These are phyloP conservation scores for Heliconius cydno DNA, from an alignment of 2,888 invertebrate species.

Conservation along the genomic window DNA sequence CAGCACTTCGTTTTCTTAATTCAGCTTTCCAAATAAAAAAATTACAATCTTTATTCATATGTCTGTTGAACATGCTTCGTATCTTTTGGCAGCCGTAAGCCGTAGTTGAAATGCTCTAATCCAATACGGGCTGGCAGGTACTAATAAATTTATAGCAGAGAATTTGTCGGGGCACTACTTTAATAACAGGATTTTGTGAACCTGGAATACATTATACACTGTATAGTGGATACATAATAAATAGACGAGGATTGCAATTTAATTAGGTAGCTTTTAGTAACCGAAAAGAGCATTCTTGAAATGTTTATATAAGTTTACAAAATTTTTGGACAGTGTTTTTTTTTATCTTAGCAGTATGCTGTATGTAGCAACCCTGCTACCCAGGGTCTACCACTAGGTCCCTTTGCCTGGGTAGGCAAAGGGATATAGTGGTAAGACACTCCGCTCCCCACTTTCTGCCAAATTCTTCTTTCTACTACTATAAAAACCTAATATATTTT, in stretches of 20 bases:
- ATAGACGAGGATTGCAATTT: not conserved
- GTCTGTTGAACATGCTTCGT: slow-evolving; percentile 14
- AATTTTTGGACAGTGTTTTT: not conserved
- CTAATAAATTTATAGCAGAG: slow-evolving; percentile 38
- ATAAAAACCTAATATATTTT: no score
- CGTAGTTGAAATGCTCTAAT: slow-evolving; percentile 39
- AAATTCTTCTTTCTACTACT: no score
- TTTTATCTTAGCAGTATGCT: no score
- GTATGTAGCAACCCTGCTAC: no score
- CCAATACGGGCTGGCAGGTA: slow-evolving; percentile 37
- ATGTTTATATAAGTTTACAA: not conserved
- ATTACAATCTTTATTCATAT: not conserved
- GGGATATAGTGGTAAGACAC: no score
- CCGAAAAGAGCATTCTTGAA: not conserved
- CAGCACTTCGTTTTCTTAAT: not conserved
- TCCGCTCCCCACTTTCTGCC: no score
- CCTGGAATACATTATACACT: slow-evolving; percentile 25
- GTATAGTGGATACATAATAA: slow-evolving; percentile 10
- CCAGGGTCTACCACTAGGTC: no score
- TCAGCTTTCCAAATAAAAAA: not conserved
- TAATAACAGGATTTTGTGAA: slow-evolving; percentile 34
- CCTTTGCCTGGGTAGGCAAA: no score
- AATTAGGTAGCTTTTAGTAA: not conserved
- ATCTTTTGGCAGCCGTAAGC: slow-evolving; percentile 39
- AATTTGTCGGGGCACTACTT: slow-evolving; percentile 28